A percentile compares a stretch with the other conserved stretches of the same genome.
These are phyloP conservation scores for Oxyteleia sp. DNA, from an alignment of 2,888 invertebrate species.

Conservation along the genomic window DNA sequence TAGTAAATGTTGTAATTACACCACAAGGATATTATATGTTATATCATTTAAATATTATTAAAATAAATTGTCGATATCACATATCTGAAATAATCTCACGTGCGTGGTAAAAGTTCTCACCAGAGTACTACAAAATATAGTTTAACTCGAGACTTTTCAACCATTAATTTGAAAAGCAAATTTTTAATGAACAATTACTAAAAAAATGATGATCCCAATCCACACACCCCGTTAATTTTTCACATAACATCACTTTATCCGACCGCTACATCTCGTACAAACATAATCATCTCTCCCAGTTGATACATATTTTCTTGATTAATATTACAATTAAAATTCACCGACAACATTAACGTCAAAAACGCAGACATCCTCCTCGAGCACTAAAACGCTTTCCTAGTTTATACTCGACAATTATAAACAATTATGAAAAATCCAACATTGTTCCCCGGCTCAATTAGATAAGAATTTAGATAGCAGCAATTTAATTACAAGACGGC, in stretches of 20 bases:
- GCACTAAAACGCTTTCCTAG: not conserved
- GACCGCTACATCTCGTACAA: not conserved
- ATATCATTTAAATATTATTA: too few relatives aligned
- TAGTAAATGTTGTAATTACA: too few relatives aligned
- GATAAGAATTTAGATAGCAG: constrained; percentile 56
- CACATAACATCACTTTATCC: not conserved
- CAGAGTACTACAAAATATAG: too few relatives aligned
- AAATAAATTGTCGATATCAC: too few relatives aligned
- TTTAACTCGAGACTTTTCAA: not conserved
- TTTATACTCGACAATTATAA: constrained; percentile 25
- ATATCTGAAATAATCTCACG: too few relatives aligned
- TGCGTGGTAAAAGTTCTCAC: too few relatives aligned
- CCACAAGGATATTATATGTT: too few relatives aligned
- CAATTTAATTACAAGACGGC: constrained; percentile 55
- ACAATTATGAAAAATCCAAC: constrained; percentile 47
- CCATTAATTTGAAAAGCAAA: not conserved
- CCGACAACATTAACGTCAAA: constrained; percentile 18
- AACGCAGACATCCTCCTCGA: constrained; percentile 11
- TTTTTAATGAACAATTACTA: not conserved
- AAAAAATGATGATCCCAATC: too few relatives aligned
- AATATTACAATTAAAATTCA: constrained; percentile 6
- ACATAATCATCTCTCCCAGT: not conserved
- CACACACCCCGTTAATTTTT: not conserved
- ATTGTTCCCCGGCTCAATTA: constrained; percentile 41
- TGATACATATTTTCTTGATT: not conserved